Percentiles rank a stretch among this genome's conserved stretches.
phyloP scores from a whole-genome alignment of 1,140 invertebrate species.

The Lordiphosa mommai region DNA sequence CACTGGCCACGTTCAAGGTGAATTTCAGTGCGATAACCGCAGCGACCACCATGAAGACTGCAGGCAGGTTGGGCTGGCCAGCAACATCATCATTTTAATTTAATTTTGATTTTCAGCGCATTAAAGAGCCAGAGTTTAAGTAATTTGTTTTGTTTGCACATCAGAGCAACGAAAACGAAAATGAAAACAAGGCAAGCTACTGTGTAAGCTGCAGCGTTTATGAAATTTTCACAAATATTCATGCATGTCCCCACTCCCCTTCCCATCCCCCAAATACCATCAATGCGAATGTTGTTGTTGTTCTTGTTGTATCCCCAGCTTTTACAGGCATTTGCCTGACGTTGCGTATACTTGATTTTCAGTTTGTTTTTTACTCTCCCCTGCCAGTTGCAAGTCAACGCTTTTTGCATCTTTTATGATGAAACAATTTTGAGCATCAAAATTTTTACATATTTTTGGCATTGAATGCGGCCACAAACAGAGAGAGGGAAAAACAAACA shows the following conservation, averaged over 20 bases:
- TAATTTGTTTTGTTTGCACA: conserved; percentile 28
- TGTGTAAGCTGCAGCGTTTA: conserved; percentile 31
- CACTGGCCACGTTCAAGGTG: conserved; percentile 53
- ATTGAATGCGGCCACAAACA: conserved; percentile 46
- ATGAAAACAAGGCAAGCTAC: background rate
- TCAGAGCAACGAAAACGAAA: background rate
- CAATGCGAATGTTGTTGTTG: conserved; percentile 5
- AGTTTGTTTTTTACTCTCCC: conserved; percentile 16
- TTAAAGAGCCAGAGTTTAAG: conserved; percentile 39
- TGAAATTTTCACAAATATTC: conserved; percentile 50
- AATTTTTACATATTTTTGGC: conserved; percentile 65
- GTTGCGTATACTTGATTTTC: conserved; percentile 66
- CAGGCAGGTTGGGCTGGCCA: background rate
- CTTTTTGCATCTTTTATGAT: conserved; percentile 54
- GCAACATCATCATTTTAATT: conserved; percentile 49
- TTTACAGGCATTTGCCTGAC: conserved; percentile 36
- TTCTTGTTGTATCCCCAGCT: conserved; percentile 8
- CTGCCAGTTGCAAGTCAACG: conserved; percentile 35
- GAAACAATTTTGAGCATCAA: conserved; percentile 33
- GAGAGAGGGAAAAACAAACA: conserved; percentile 3
- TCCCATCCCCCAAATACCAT: conserved; percentile 4
- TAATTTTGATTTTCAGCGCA: conserved; percentile 63
- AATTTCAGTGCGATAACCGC: conserved; percentile 61
- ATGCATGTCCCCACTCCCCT: conserved; percentile 30
- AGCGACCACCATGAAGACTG: conserved; percentile 56